A percentile compares a stretch with the other conserved stretches of the same genome.
These are phyloP conservation scores for Tetraneura akinire DNA, from an alignment of 1,140 invertebrate species.

Conservation along the genomic window DNA sequence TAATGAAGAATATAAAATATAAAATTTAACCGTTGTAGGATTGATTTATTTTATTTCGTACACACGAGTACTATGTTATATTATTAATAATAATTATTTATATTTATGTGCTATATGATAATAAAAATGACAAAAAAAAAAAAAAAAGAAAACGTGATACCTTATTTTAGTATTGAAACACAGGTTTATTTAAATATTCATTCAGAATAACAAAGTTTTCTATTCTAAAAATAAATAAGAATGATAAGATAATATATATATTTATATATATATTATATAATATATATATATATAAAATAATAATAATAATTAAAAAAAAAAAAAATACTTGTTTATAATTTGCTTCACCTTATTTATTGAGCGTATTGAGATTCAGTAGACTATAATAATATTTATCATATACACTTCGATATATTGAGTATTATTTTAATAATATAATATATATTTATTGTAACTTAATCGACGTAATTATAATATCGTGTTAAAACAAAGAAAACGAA, in stretches of 20 bases:
- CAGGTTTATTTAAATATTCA: not conserved
- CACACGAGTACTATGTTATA: no score
- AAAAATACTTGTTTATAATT: constrained; percentile 1
- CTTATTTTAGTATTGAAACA: not conserved
- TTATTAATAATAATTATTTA: no score
- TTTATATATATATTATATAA: no score
- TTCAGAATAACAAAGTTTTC: constrained; percentile 2
- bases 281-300: not conserved
- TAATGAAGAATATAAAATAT: no score
- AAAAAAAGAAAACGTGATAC: no score
- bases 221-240: not conserved
- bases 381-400: constrained; percentile 46
- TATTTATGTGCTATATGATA: no score
- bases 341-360: constrained; percentile 50
- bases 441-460: constrained; percentile 44
- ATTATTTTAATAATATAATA: constrained; percentile 14
- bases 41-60: no score
- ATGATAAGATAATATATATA: not conserved
- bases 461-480: constrained; percentile 1
- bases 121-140: no score
- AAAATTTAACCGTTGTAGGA: no score
- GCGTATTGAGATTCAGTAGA: constrained; percentile 48
- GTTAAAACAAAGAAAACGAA: no score
- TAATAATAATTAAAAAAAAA: not conserved
- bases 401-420: constrained; percentile 32